phyloP scores from a whole-genome alignment of 1,140 invertebrate genomes.

The Scaptodrosophila lebanonensis region DNA sequence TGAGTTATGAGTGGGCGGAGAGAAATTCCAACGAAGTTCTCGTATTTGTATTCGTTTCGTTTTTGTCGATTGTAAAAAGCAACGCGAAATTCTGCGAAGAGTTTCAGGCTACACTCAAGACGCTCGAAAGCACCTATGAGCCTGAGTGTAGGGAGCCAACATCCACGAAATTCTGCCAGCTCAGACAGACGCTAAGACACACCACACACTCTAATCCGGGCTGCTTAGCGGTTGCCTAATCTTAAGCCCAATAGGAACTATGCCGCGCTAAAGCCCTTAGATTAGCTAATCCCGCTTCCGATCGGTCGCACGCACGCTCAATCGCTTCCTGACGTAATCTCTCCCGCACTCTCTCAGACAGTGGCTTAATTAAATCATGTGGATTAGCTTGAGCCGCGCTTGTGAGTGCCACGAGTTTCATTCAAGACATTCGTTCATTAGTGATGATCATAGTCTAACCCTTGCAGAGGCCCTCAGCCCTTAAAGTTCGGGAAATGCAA shows the following conservation, averaged over 20 bases:
- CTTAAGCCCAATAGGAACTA: constrained; percentile 52
- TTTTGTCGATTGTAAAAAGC: constrained; percentile 26
- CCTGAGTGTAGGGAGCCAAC: no score
- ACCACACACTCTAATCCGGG: constrained; percentile 30
- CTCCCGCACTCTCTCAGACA: background rate
- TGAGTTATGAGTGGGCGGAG: constrained; percentile 11
- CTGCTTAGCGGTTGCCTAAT: constrained; percentile 49
- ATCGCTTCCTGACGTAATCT: constrained; percentile 1
- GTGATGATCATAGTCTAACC: no score
- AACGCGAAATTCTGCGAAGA: background rate
- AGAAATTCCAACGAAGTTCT: constrained; percentile 12
- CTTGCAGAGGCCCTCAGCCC: constrained; percentile 19
- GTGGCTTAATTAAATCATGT: constrained; percentile 33
- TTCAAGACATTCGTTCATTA: constrained; percentile 24
- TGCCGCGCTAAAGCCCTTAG: constrained; percentile 4
- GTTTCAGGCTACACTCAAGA: background rate
- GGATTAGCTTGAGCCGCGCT: constrained; percentile 30
- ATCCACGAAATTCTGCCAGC: no score
- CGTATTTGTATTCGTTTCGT: no score
- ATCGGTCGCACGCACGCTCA: constrained; percentile 4
- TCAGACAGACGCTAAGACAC: no score
- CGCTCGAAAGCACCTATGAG: no score
- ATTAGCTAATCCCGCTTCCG: constrained; percentile 37
- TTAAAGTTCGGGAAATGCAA: no score
- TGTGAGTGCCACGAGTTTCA: constrained; percentile 13